These are phyloP conservation scores for Hylia prasina DNA, from an alignment of 2,113 vertebrate species.

Conservation along the genomic window DNA sequence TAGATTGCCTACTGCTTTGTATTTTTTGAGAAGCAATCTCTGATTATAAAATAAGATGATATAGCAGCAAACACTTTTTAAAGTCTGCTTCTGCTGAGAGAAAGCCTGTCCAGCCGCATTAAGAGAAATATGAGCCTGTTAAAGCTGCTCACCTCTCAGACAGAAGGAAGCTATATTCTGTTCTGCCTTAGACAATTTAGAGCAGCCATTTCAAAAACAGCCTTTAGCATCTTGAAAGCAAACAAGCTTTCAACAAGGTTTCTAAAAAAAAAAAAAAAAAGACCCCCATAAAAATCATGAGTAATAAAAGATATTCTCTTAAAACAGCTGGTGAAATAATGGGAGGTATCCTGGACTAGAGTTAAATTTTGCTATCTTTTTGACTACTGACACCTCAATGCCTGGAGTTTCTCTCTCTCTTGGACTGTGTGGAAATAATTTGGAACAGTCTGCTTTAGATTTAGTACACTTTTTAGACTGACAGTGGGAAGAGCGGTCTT, in stretches of 20 bases:
- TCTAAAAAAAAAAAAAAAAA: background rate
- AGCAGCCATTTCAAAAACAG: background rate
- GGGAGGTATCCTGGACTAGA: background rate
- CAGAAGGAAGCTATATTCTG: background rate
- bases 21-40: background rate
- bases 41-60: background rate
- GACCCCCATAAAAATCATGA: background rate
- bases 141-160: background rate
- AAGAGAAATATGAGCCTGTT: constrained; percentile 19
- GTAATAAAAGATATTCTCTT: background rate
- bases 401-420: background rate
- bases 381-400: background rate
- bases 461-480: background rate
- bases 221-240: background rate
- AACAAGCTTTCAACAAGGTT: background rate
- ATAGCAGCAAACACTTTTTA: background rate
- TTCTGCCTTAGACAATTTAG: background rate
- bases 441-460: background rate
- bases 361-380: background rate
- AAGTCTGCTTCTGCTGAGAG: background rate
- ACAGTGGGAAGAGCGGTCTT: background rate
- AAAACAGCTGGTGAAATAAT: background rate
- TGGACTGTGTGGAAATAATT: background rate
- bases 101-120: background rate
- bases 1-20: background rate